phyloP scores from a whole-genome alignment of 2,888 invertebrate genomes.

The Pammene aurita region DNA sequence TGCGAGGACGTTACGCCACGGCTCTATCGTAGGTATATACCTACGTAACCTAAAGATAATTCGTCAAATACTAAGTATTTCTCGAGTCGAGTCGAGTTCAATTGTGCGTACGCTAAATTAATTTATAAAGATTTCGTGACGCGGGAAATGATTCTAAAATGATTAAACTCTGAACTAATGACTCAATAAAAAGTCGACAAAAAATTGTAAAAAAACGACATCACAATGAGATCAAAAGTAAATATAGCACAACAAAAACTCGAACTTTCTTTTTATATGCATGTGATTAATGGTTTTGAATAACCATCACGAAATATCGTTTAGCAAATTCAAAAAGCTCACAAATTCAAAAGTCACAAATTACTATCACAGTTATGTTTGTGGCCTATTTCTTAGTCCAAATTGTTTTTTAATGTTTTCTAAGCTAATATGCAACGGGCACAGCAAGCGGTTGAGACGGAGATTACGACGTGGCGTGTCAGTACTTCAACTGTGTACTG shows the following conservation, averaged over 20 bases:
- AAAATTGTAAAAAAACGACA: too few relatives aligned
- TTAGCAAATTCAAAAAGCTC: constrained; percentile 22
- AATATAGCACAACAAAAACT: background rate
- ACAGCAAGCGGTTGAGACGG: constrained; percentile 9
- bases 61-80: background rate
- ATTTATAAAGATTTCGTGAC: too few relatives aligned
- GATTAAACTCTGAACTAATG: too few relatives aligned
- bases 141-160: too few relatives aligned
- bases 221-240: background rate
- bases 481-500: too few relatives aligned
- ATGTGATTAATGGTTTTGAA: constrained; percentile 15
- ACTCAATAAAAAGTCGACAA: too few relatives aligned
- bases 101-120: too few relatives aligned
- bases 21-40: background rate
- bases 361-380: constrained; percentile 54
- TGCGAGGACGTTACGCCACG: constrained; percentile 10
- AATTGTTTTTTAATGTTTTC: constrained; percentile 65
- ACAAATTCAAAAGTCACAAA: constrained; percentile 46
- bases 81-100: background rate
- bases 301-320: constrained; percentile 34
- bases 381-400: constrained; percentile 50
- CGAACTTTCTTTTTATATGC: background rate
- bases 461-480: constrained; percentile 12
- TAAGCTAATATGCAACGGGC: constrained; percentile 42
- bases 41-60: constrained; percentile 10